These are phyloP conservation scores for Colletes gigas DNA, from an alignment of 1,140 invertebrate species.

Conservation along the genomic window DNA sequence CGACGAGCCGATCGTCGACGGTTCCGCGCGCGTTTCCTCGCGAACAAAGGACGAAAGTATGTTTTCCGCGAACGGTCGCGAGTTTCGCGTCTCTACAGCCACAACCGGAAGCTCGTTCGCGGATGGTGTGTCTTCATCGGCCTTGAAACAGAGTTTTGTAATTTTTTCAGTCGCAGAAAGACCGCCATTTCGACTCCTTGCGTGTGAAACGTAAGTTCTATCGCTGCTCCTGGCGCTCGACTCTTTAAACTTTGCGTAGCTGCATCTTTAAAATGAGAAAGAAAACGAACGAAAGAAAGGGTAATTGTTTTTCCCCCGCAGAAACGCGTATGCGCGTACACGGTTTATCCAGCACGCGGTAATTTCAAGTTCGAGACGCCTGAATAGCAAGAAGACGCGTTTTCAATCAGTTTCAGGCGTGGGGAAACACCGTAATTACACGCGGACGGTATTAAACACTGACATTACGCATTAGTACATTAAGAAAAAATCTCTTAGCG, in stretches of 20 bases:
- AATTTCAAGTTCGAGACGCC: constrained; percentile 2
- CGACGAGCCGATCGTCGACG: constrained; percentile 24
- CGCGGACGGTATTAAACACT: constrained; percentile 34
- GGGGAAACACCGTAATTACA: constrained; percentile 28
- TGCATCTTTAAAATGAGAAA: too few species aligned
- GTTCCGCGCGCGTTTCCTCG: neutral
- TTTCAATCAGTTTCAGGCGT: constrained; percentile 37
- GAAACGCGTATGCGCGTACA: neutral
- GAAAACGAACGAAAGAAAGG: neutral
- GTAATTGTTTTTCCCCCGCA: neutral
- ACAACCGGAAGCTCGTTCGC: neutral
- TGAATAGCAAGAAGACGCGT: neutral
- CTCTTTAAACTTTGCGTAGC: too few species aligned
- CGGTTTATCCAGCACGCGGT: neutral
- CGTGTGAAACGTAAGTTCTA: too few species aligned
- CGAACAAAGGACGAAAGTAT: neutral
- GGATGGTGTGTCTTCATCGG: too few species aligned
- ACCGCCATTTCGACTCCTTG: too few species aligned
- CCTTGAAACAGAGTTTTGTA: too few species aligned
- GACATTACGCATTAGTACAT: constrained; percentile 48
- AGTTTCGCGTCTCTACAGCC: neutral
- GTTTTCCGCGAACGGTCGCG: constrained; percentile 3
- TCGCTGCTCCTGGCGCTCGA: too few species aligned
- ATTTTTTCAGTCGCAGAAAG: too few species aligned
- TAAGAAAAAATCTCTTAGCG: constrained; percentile 10